These are phyloP conservation scores for Pangasius djambal DNA, from an alignment of 2,797 vertebrate species.

Conservation along the genomic window DNA sequence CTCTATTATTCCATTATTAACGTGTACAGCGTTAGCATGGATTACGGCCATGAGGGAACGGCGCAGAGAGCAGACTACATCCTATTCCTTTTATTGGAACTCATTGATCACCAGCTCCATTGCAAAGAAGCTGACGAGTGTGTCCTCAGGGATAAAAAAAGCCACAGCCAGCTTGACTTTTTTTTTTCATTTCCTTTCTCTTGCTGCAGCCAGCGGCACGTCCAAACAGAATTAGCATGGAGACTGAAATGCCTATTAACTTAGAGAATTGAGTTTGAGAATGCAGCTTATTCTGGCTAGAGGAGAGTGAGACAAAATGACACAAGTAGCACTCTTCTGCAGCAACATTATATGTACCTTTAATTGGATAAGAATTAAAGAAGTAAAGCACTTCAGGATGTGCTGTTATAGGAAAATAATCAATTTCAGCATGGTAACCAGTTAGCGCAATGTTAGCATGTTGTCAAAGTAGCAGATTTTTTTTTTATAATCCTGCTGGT, in stretches of 20 bases:
- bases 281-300: neutral
- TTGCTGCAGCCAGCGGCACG: neutral
- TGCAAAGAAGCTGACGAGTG: neutral
- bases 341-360: neutral
- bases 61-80: neutral
- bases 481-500: neutral
- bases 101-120: slow-evolving; percentile 12
- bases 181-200: neutral
- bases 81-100: neutral
- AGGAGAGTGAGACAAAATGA: neutral
- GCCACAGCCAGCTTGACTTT: neutral
- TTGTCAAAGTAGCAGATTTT: neutral
- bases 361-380: neutral
- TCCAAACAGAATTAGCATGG: slow-evolving; percentile 15
- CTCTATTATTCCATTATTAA: neutral
- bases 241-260: neutral
- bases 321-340: neutral
- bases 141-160: neutral
- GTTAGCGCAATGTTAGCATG: neutral
- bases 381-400: neutral
- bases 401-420: neutral
- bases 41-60: neutral
- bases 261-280: neutral
- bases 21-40: neutral
- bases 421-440: neutral